phyloP scores from a whole-genome alignment of 1,140 invertebrate species.

The Caenorhabditis latens region DNA sequence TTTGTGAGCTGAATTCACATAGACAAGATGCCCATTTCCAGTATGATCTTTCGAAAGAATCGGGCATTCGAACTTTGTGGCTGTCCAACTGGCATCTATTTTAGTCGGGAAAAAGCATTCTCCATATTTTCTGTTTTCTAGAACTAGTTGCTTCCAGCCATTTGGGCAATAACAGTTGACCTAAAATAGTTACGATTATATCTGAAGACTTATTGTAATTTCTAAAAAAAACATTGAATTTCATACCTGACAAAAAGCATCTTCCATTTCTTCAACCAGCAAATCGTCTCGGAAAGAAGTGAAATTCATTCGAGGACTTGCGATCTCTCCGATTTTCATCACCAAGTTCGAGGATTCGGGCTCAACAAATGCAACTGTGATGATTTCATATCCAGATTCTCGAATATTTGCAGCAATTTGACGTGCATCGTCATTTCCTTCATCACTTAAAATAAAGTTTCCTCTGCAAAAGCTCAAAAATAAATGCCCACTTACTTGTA shows the following conservation, averaged over 20 bases:
- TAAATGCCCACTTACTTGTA: not conserved
- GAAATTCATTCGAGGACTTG: constrained; percentile 22
- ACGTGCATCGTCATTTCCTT: constrained; percentile 22
- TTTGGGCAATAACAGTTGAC: constrained; percentile 38
- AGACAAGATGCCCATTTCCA: constrained; percentile 42
- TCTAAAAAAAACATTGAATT: no score
- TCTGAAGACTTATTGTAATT: not conserved
- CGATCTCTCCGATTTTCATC: constrained; percentile 14
- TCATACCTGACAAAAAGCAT: constrained; percentile 18
- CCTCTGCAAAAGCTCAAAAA: no score
- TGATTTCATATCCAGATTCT: constrained; percentile 10
- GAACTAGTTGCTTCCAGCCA: constrained; percentile 23
- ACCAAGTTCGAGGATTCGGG: constrained; percentile 16
- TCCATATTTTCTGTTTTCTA: constrained; percentile 37
- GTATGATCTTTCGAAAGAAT: constrained; percentile 24
- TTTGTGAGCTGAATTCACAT: constrained; percentile 34
- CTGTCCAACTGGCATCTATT: constrained; percentile 54
- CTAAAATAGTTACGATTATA: not conserved
- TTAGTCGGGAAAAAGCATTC: constrained; percentile 47
- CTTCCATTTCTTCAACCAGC: constrained; percentile 6
- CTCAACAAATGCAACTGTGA: constrained; percentile 27
- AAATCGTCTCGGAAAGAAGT: constrained; percentile 27
- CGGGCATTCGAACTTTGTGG: constrained; percentile 45
- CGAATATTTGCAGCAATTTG: constrained; percentile 25
- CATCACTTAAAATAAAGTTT: not conserved